Evolutionary conservation across 2,888 invertebrate genomes (phyloP).

Genomic region (Mesorhabditis sp.): DNA sequence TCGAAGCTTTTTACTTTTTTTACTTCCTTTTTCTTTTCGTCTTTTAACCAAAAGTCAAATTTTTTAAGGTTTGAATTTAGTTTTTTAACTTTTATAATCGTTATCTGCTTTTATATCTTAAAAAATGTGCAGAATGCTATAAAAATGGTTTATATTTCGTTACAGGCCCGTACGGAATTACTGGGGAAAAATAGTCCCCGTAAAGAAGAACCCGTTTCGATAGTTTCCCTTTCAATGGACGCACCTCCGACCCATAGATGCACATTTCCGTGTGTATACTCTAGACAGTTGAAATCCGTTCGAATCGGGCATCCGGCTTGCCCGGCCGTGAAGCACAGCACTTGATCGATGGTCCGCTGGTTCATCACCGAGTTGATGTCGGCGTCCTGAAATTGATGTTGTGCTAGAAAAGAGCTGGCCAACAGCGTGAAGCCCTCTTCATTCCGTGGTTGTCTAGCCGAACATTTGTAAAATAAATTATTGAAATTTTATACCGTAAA

Average conservation of each 20-base stretch:
- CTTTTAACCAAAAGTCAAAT: no score
- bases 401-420: no score
- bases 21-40: no score
- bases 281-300: conserved; percentile 41
- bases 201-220: no score
- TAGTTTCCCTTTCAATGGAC: background rate
- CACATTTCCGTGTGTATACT: conserved; percentile 48
- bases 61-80: no score
- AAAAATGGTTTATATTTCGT: no score
- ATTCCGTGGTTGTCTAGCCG: background rate
- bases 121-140: background rate
- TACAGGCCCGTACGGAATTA: no score
- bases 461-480: conserved; percentile 5
- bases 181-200: no score
- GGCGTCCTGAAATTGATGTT: conserved; percentile 11
- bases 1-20: no score
- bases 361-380: conserved; percentile 41
- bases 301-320: conserved; percentile 38
- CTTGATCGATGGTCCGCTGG: conserved; percentile 43
- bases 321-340: conserved; percentile 49
- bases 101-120: no score
- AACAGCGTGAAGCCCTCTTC: no score
- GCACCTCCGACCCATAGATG: conserved; percentile 46
- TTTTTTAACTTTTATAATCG: no score
- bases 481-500: conserved; percentile 17